These are phyloP conservation scores for Acyrthosiphon pisum DNA, from an alignment of 1,140 invertebrate genomes.

Conservation along the genomic window DNA sequence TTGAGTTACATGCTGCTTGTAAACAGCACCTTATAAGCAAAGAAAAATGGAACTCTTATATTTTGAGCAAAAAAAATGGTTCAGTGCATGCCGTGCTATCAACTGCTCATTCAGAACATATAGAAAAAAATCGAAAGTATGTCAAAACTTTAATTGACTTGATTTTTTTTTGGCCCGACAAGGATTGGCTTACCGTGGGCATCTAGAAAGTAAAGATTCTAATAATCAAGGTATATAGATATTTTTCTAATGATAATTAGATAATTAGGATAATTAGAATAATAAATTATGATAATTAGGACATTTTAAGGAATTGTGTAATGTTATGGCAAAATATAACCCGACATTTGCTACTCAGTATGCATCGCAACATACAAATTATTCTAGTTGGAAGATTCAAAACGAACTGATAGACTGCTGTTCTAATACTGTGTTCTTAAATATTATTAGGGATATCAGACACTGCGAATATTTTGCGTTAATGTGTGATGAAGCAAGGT, in stretches of 20 bases:
- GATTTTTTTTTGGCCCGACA: conserved; percentile 17
- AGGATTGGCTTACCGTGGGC: conserved; percentile 15
- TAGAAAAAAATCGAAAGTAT: neutral
- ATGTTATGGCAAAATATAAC: conserved; percentile 28
- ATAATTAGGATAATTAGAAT: too few relatives aligned
- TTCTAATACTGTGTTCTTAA: conserved; percentile 8
- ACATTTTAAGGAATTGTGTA: neutral
- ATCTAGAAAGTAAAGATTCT: conserved; percentile 9
- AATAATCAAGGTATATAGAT: conserved; percentile 21
- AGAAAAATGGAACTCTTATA: neutral
- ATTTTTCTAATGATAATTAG: too few relatives aligned
- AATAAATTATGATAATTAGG: neutral
- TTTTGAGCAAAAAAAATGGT: neutral
- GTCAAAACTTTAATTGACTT: conserved; percentile 38
- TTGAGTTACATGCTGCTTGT: neutral
- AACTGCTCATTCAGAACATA: neutral
- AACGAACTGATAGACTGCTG: conserved; percentile 13
- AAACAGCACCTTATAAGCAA: neutral
- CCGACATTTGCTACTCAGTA: neutral
- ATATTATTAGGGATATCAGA: conserved; percentile 8
- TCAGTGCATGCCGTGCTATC: neutral
- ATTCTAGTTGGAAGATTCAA: conserved; percentile 13
- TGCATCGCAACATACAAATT: neutral
- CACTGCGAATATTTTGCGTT: neutral
- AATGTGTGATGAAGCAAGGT: neutral